Percentiles rank a stretch among this genome's conserved stretches.
These are phyloP conservation scores for Echinometra lucunter DNA, from an alignment of 53 echinoderm and acorn worm species.

Conservation along the genomic window DNA sequence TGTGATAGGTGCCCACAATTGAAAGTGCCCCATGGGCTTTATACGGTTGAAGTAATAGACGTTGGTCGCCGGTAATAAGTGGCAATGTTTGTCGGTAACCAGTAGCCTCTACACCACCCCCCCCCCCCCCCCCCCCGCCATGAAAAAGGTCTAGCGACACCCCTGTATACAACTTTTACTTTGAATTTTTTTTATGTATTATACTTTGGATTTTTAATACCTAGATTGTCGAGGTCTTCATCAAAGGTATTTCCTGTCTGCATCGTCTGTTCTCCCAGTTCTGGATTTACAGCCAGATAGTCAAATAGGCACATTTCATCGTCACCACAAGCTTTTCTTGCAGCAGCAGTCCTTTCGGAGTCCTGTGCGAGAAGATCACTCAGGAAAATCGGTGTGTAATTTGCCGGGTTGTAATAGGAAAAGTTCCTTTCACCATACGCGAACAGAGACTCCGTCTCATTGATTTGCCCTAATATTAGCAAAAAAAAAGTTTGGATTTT, in stretches of 20 bases:
- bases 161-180: no score
- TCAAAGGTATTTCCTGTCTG: neutral
- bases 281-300: conserved; percentile 19
- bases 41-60: no score
- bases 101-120: no score
- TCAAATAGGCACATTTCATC: conserved; percentile 29
- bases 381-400: conserved; percentile 4
- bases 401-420: conserved; percentile 10
- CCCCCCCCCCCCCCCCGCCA: no score
- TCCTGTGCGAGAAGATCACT: neutral
- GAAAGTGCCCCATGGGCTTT: no score
- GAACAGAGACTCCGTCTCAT: neutral
- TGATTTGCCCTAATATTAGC: neutral
- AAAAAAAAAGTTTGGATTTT: neutral
- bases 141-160: no score
- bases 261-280: neutral
- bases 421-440: neutral
- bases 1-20: no score
- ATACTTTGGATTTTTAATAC: no score
- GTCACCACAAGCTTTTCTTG: neutral
- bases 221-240: neutral
- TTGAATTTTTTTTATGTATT: no score
- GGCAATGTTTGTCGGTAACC: no score
- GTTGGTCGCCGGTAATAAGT: no score
- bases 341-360: conserved; percentile 9